Conservation (phyloP, 1,140 invertebrate species). For the Drosophila nebulosa region DNA sequence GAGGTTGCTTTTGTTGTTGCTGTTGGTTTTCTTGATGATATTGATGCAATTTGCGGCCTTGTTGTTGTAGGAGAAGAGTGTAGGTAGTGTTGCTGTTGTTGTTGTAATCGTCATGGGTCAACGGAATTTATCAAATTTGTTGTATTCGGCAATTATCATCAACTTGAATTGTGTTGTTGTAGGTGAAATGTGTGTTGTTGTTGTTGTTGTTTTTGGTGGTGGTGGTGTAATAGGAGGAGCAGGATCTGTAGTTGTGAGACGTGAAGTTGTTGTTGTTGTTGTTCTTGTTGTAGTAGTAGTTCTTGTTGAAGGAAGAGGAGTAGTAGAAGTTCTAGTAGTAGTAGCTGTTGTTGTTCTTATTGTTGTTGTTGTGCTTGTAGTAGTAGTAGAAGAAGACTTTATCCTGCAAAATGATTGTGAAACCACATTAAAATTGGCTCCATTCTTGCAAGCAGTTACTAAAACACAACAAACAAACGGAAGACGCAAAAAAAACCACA, state of each 20-base stretch:
- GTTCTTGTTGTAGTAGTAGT: conserved; percentile 61
- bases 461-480: conserved; percentile 18
- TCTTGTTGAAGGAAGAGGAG: conserved; percentile 75
- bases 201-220: conserved; percentile 23
- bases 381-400: conserved; percentile 79
- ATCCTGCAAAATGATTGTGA: conserved; percentile 81
- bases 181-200: conserved; percentile 72
- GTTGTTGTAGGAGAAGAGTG: conserved; percentile 15
- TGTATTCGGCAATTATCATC: conserved; percentile 48
- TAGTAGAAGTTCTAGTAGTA: conserved; percentile 77
- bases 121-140: conserved; percentile 70
- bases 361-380: conserved; percentile 71
- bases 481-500: conserved; percentile 42
- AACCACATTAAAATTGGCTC: conserved; percentile 78
- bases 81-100: conserved; percentile 30
- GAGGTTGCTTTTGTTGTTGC: conserved; percentile 16
- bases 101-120: conserved; percentile 38
- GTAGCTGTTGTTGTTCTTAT: conserved; percentile 58
- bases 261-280: conserved; percentile 76
- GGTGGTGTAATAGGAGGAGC: conserved; percentile 67
- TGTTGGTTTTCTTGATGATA: conserved; percentile 4
- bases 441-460: conserved; percentile 36
- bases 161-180: conserved; percentile 23
- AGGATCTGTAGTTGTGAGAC: conserved; percentile 70
- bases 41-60: background rate